Evolutionary conservation across 2,888 invertebrate genomes (phyloP).

Genomic region (Agrochola lota): DNA sequence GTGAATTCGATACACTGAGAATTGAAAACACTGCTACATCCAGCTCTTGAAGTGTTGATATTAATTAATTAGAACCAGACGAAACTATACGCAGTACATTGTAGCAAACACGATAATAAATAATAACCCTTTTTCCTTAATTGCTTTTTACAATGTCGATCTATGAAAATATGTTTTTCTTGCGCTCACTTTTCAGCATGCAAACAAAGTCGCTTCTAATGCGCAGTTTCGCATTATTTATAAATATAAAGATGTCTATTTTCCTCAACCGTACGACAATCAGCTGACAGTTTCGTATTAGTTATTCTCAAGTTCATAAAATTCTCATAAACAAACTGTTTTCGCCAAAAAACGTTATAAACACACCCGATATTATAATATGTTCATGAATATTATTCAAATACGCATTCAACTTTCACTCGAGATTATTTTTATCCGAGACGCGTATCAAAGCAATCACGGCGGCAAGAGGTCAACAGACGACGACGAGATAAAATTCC

Average conservation of each 20-base stretch:
- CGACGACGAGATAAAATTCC: constrained; percentile 65
- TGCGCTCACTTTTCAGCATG: constrained; percentile 29
- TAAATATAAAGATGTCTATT: constrained; percentile 43
- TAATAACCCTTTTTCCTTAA: constrained; percentile 18
- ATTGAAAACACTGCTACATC: constrained; percentile 14
- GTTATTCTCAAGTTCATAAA: constrained; percentile 18
- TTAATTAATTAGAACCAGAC: constrained; percentile 18
- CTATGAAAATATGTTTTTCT: constrained; percentile 33
- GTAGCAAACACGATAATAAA: constrained; percentile 1
- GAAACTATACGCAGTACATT: constrained; percentile 5
- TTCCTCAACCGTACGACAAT: constrained; percentile 32
- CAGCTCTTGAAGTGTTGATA: neutral
- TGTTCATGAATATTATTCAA: constrained; percentile 44
- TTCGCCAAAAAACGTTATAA: constrained; percentile 21
- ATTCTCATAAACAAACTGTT: constrained; percentile 8
- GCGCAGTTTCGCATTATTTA: constrained; percentile 42
- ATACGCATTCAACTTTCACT: constrained; percentile 71
- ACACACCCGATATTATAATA: constrained; percentile 13
- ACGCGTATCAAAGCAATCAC: constrained; percentile 57
- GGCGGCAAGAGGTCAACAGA: constrained; percentile 70
- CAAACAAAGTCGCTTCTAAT: constrained; percentile 35
- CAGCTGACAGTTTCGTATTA: constrained; percentile 46
- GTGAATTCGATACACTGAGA: constrained; percentile 2
- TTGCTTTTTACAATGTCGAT: constrained; percentile 17
- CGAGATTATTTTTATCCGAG: constrained; percentile 66